These are phyloP conservation scores for Babylonia areolata DNA, from an alignment of 1,140 invertebrate genomes.

Conservation along the genomic window DNA sequence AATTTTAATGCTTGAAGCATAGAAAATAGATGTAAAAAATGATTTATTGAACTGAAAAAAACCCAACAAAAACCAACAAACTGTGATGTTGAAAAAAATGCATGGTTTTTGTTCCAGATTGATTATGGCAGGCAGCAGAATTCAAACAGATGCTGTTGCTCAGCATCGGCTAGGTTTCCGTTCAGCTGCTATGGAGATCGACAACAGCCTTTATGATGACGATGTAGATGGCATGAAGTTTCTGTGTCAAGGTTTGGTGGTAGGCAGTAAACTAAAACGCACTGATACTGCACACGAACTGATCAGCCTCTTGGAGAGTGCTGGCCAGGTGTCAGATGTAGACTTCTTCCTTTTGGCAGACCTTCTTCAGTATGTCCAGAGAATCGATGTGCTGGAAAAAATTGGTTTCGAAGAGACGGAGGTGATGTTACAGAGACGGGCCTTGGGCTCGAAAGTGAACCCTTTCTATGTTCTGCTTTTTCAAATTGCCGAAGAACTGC, in stretches of 20 bases:
- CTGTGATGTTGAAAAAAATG: too few relatives aligned
- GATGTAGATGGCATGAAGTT: constrained; percentile 42
- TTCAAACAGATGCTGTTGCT: constrained; percentile 5
- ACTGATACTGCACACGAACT: constrained; percentile 31
- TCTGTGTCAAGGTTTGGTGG: constrained; percentile 33
- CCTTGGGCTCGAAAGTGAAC: constrained; percentile 1
- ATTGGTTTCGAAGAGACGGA: constrained; percentile 27
- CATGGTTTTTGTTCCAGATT: background rate
- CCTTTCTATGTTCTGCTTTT: constrained; percentile 26
- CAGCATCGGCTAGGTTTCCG: background rate
- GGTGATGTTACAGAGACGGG: constrained; percentile 10
- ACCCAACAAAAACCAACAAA: too few relatives aligned
- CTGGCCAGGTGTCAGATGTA: background rate
- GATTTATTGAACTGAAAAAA: too few relatives aligned
- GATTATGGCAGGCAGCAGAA: background rate
- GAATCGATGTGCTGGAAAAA: constrained; percentile 32
- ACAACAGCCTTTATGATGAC: constrained; percentile 37
- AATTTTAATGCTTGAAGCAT: too few relatives aligned
- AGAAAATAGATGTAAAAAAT: too few relatives aligned
- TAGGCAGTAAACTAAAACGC: constrained; percentile 31
- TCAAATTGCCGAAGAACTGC: constrained; percentile 23
- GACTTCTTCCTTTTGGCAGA: constrained; percentile 33
- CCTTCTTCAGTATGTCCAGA: constrained; percentile 34
- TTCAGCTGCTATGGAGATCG: constrained; percentile 12
- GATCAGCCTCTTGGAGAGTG: constrained; percentile 15